A percentile compares a stretch with the other conserved stretches of the same genome.
Conservation (phyloP, 2,888 invertebrate genomes). For the Trisateles emortualis region DNA sequence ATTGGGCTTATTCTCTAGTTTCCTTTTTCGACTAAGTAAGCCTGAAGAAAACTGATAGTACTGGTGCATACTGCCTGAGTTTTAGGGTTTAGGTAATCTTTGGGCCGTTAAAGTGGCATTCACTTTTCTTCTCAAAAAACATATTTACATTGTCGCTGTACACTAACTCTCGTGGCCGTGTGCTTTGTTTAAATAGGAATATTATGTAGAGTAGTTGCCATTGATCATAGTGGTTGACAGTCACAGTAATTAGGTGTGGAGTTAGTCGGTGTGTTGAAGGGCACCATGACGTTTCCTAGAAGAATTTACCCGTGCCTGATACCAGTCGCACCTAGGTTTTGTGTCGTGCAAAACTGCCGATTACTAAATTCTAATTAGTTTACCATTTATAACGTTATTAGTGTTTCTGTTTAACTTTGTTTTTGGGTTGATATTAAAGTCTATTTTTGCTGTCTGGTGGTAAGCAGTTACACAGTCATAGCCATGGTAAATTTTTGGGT, state of each 20-base stretch:
- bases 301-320: conserved; percentile 67
- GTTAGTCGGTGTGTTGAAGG: conserved; percentile 35
- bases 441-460: too few species aligned
- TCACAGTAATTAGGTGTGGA: conserved; percentile 31
- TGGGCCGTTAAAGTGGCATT: too few species aligned
- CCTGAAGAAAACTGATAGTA: too few species aligned
- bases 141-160: not conserved
- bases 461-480: too few species aligned
- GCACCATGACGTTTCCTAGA: conserved; percentile 60
- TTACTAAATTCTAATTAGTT: conserved; percentile 64
- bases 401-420: conserved; percentile 20
- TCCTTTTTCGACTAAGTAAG: too few species aligned
- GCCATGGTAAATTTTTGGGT: too few species aligned
- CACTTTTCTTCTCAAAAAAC: too few species aligned
- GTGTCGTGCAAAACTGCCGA: conserved; percentile 61
- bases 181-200: too few species aligned
- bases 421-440: too few species aligned
- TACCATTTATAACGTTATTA: conserved; percentile 23
- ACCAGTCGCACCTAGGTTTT: conserved; percentile 60
- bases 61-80: too few species aligned
- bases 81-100: too few species aligned
- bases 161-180: too few species aligned
- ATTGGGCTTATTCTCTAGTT: not conserved
- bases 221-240: conserved; percentile 29
- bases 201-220: conserved; percentile 9